A percentile compares a stretch with the other conserved stretches of the same genome.
These are phyloP conservation scores for Oreotragus oreotragus DNA, from an alignment of 2,113 vertebrate genomes.

Conservation along the genomic window DNA sequence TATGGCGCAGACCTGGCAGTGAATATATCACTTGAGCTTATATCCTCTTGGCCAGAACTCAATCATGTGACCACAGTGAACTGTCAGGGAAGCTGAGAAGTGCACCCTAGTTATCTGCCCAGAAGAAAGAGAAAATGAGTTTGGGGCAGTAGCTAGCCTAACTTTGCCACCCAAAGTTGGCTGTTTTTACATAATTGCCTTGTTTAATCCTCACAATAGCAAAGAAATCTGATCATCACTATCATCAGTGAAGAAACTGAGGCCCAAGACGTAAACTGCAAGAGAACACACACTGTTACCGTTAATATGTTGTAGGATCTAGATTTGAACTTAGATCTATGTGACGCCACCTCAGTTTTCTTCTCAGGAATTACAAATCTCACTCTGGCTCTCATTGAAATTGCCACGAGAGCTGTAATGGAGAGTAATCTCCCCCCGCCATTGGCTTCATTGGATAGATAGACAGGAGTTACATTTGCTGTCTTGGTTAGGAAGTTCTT, in stretches of 20 bases:
- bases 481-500: not conserved
- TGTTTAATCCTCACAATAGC: not conserved
- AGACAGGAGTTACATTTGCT: not conserved
- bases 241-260: not conserved
- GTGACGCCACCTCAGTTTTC: not conserved
- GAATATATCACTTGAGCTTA: not conserved
- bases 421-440: fast-evolving
- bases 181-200: not conserved
- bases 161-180: not conserved
- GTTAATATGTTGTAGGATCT: not conserved
- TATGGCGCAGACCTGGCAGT: not conserved
- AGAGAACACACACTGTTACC: not conserved
- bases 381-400: not conserved
- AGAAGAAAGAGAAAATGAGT: not conserved
- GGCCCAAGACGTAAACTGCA: not conserved
- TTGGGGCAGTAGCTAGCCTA: not conserved
- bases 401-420: not conserved
- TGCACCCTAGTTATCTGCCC: not conserved
- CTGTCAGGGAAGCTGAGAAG: not conserved
- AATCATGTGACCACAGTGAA: not conserved
- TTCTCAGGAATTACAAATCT: not conserved
- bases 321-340: not conserved
- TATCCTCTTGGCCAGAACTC: not conserved
- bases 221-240: not conserved
- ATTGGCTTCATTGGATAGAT: not conserved